Evolutionary conservation across 2,888 invertebrate genomes (phyloP).

Genomic region (Abrostola triplasia): DNA sequence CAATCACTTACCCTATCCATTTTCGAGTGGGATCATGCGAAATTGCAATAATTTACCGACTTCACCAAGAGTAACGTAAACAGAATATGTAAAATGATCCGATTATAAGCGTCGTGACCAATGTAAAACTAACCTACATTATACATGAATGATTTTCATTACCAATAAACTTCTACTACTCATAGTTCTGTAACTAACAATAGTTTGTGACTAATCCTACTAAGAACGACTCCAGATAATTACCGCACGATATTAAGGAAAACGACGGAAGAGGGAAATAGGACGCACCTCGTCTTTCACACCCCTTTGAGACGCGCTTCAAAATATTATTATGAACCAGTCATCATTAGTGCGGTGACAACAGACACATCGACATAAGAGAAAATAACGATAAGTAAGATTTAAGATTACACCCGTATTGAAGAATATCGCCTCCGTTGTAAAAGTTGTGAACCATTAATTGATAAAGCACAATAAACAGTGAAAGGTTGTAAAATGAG

Average conservation of each 20-base stretch:
- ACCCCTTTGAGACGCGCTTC: slow-evolving; percentile 67
- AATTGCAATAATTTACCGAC: slow-evolving; percentile 12
- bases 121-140: no score
- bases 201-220: not conserved
- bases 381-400: slow-evolving; percentile 36
- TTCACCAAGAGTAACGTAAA: not conserved
- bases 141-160: no score
- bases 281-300: slow-evolving; percentile 63
- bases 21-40: slow-evolving; percentile 29
- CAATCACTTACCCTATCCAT: slow-evolving; percentile 39
- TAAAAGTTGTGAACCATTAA: slow-evolving; percentile 47
- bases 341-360: slow-evolving; percentile 61
- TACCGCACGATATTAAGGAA: slow-evolving; percentile 22
- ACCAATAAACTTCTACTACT: no score
- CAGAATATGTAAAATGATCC: not conserved
- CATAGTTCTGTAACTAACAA: not conserved
- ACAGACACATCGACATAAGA: slow-evolving; percentile 33
- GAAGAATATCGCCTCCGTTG: slow-evolving; percentile 22
- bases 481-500: slow-evolving; percentile 29
- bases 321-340: slow-evolving; percentile 65
- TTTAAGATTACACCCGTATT: slow-evolving; percentile 33
- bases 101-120: no score
- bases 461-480: slow-evolving; percentile 51
- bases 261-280: slow-evolving; percentile 57
- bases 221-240: not conserved